Evolutionary conservation across 2,113 vertebrate species (phyloP).

Genomic region (Scytalopus superciliaris): DNA sequence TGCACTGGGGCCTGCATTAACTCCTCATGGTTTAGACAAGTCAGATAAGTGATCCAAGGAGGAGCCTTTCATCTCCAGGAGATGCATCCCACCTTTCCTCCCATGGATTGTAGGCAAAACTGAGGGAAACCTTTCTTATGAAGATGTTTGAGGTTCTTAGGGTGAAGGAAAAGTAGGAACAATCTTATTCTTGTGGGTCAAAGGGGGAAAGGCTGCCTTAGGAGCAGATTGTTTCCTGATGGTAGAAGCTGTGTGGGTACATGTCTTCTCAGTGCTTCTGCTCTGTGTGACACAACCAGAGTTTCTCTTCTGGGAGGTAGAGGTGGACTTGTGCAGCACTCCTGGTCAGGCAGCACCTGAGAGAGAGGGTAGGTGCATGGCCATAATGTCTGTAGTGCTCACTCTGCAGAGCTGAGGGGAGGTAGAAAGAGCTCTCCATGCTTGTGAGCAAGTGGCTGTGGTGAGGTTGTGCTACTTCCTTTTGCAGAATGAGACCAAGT

Average conservation of each 20-base stretch:
- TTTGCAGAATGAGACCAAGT: background rate
- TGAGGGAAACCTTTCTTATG: background rate
- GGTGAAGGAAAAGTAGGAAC: background rate
- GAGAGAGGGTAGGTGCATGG: too few relatives aligned
- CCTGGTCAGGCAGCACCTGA: fast-evolving
- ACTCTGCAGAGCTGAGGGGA: fast-evolving
- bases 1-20: background rate
- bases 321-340: background rate
- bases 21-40: background rate
- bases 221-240: background rate
- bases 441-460: fast-evolving
- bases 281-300: background rate
- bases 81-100: background rate
- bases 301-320: background rate
- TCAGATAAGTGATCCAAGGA: background rate
- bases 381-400: background rate
- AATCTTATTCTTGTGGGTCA: background rate
- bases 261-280: background rate
- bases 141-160: background rate
- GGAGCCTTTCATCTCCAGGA: background rate
- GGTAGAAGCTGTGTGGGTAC: background rate
- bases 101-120: background rate
- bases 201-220: background rate
- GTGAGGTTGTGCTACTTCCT: background rate
- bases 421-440: background rate